phyloP scores from a whole-genome alignment of 2,888 invertebrate species.

The Argyra leucocephala region DNA sequence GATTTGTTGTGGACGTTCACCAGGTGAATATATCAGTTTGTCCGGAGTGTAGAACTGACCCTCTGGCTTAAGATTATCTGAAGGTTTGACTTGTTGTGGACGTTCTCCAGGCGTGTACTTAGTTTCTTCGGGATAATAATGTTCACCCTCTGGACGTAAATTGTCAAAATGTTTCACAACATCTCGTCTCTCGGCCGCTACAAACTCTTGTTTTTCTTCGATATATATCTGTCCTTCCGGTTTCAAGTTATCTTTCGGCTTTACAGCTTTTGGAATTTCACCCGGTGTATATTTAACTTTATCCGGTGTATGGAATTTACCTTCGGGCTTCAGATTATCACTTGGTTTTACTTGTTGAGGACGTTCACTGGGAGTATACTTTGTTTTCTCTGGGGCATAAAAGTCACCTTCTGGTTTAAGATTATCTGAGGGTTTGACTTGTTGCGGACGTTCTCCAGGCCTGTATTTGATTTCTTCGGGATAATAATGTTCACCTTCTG shows the following conservation, averaged over 20 bases:
- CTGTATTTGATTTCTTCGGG: slow-evolving; percentile 35
- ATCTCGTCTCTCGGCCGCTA: slow-evolving; percentile 43
- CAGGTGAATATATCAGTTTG: slow-evolving; percentile 31
- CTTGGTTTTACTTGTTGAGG: slow-evolving; percentile 43
- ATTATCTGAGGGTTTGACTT: slow-evolving; percentile 51
- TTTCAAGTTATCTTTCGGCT: slow-evolving; percentile 52
- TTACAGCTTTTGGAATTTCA: slow-evolving; percentile 50
- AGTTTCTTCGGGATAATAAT: slow-evolving; percentile 46
- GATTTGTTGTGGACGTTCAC: slow-evolving; percentile 49
- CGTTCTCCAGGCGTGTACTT: slow-evolving; percentile 45
- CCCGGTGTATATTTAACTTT: slow-evolving; percentile 34
- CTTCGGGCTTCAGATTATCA: slow-evolving; percentile 53
- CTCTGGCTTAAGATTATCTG: slow-evolving; percentile 51
- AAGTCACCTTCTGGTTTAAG: slow-evolving; percentile 51
- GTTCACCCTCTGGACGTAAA: slow-evolving; percentile 50
- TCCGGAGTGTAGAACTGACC: slow-evolving; percentile 49
- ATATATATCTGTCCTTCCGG: slow-evolving; percentile 44
- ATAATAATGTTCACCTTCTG: slow-evolving; percentile 49
- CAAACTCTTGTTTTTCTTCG: slow-evolving; percentile 42
- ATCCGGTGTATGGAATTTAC: slow-evolving; percentile 47
- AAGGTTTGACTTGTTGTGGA: slow-evolving; percentile 42
- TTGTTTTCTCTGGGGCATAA: slow-evolving; percentile 39
- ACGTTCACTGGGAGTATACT: slow-evolving; percentile 44
- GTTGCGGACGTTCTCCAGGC: slow-evolving; percentile 19
- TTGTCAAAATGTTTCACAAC: slow-evolving; percentile 46